Percentiles rank a stretch among this genome's conserved stretches.
phyloP scores from a whole-genome alignment of 1,140 invertebrate genomes.

The Cherax destructor region DNA sequence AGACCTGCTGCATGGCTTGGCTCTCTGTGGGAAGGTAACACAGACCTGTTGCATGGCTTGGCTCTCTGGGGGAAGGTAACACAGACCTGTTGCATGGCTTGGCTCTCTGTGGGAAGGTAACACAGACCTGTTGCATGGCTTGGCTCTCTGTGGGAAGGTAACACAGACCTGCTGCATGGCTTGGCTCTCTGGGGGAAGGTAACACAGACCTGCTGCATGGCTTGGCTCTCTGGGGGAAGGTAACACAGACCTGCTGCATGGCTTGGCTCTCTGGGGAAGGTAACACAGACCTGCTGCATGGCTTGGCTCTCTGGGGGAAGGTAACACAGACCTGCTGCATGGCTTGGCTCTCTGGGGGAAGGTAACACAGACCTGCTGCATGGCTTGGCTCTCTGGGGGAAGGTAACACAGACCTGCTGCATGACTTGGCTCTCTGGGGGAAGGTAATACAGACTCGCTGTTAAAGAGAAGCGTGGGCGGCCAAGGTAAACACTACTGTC shows the following conservation, averaged over 20 bases:
- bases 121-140: too few relatives aligned
- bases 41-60: too few relatives aligned
- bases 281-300: too few relatives aligned
- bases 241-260: slow-evolving; percentile 16
- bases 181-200: too few relatives aligned
- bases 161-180: slow-evolving; percentile 20
- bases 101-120: too few relatives aligned
- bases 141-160: background rate
- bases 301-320: background rate
- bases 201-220: too few relatives aligned
- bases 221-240: background rate
- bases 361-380: too few relatives aligned
- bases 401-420: background rate
- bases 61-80: background rate
- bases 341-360: too few relatives aligned
- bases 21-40: too few relatives aligned
- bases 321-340: slow-evolving; percentile 16
- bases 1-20: slow-evolving; percentile 2
- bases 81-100: slow-evolving; percentile 27
- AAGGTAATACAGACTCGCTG: slow-evolving; percentile 11
- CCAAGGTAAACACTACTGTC: slow-evolving; percentile 48
- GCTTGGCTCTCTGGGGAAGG: too few relatives aligned
- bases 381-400: background rate
- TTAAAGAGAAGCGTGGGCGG: slow-evolving; percentile 53
- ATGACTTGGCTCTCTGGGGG: background rate